Evolutionary conservation across 2,113 vertebrate species (phyloP), one percentile per base, ranked within the genome.

Genomic region (Loxodonta africana): DNA sequence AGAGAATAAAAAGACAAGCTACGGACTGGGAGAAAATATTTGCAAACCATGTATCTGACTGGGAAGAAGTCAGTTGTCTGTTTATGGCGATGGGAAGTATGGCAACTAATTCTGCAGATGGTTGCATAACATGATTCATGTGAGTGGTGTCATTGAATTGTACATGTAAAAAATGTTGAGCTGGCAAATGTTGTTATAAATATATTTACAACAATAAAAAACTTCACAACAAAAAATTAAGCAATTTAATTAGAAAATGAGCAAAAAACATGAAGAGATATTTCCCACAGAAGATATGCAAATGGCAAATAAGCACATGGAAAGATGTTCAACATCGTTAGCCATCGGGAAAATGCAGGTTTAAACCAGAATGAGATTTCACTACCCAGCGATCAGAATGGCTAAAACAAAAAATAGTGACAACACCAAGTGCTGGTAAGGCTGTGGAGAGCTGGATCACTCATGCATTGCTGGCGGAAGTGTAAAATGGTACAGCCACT

Each of bases 281-380:
- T 80, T 86, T 82, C 81, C 76, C 62, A 57, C 15, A 57, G 53
- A 57, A 57, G 15, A 57, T 57, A 17, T 17, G 53, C 53, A 57
- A 14, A 57, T 15, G 53, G 53, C 12, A 86, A 60, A 67, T 6
- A 71, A 90, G 51, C 53, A 53, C 15, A 81, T 18, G n/a, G 48
- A 93, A 94, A 89, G 51, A 28, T 92, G 62, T 33, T 87, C 37
- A 12, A 10, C 71, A 84, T 94, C 82, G 48, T 88, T 74, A 94
- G 41, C 46, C 82, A 53, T 67, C 81, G 69, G 46, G 71, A 86
- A 95, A 92, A 95, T 7, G 1, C 10, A 76, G 71, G 57, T 60
- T 95, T 76, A 86, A 95, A 81, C 26, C 60, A 82, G 41, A 77
- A 51, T 12, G 69, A 86, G 12, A 6, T 60, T 48, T 69, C 26